Evolutionary conservation across 2,888 invertebrate species (phyloP), one percentile per base, ranked within the genome.

Genomic region (Drosophila peninsularis): DNA sequence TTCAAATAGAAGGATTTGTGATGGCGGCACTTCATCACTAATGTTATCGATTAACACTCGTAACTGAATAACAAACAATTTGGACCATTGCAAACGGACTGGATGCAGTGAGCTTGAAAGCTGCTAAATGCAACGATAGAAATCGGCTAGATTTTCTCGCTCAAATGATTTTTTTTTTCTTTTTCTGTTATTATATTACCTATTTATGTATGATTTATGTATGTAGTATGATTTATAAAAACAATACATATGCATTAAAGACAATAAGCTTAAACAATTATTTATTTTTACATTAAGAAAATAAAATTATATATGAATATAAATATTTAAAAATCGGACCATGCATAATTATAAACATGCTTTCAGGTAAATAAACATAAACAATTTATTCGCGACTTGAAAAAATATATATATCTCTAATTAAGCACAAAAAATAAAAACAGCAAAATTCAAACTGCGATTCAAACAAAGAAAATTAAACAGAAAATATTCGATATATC

Each of bases 1-100:
- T 58, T 58, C 17, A 30, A 58, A 58, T 19, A 37, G 30, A 39
- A 39, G n/a, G 39, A 50, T 13, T 11, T 32, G 10, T 13, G 32
- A 3, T 37, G 17, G 57, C 49, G 58, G 58, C 5, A 50, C n/a
- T 32, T 19, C 39, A 41, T 30, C 27, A 0, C 39, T 39, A 21
- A 5, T 21, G 0, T n/a, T 37, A 58, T 58, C 58, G 58, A 50
- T 58, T 50, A 5, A 2, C 4, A 11, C 1, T 17, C 17, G 10
- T 21, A 4, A 24, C 17, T 9, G 10, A n/a, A 14, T 1, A 14
- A 17, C 9, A 21, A 21, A n/a, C 4, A 3, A 19, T 19, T 7
- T 1, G 6, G n/a, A 0, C 5, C 14, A 32, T 7, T 13, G 1
- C n/a, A 5, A 36, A 36, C 1, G 5, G 0, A 36, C 4, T 36